phyloP scores from a whole-genome alignment of 1,140 invertebrate genomes.

The Aricia agestis region DNA sequence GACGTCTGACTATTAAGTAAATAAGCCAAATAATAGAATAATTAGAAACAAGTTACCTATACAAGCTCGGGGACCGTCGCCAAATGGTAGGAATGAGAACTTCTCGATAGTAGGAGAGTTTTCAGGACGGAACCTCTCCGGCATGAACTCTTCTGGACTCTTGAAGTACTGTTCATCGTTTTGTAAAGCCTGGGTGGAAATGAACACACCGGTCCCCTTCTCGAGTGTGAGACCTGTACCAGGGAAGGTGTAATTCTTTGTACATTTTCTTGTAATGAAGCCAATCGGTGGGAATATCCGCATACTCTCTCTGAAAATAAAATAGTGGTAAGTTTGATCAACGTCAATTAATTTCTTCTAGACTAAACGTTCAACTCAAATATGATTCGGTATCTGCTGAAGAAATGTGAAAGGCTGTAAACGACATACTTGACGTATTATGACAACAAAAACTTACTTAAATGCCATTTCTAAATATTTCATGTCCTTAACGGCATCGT shows the following conservation, averaged over 20 bases:
- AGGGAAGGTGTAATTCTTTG: neutral
- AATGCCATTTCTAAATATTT: slow-evolving; percentile 27
- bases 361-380: too few relatives aligned
- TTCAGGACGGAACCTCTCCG: neutral
- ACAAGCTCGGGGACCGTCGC: slow-evolving; percentile 29
- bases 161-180: neutral
- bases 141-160: neutral
- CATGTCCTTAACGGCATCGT: slow-evolving; percentile 27
- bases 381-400: too few relatives aligned
- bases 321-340: neutral
- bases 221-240: neutral
- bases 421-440: too few relatives aligned
- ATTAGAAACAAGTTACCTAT: slow-evolving; percentile 23
- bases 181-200: neutral
- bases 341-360: neutral
- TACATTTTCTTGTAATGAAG: neutral
- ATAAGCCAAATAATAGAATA: neutral
- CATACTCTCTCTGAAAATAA: neutral
- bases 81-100: slow-evolving; percentile 27
- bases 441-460: slow-evolving; percentile 12
- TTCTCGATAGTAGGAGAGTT: neutral
- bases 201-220: neutral
- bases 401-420: too few relatives aligned
- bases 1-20: too few relatives aligned
- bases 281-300: neutral